Evolutionary conservation across 1,140 invertebrate species (phyloP).

Genomic region (Streblospio benedicti): DNA sequence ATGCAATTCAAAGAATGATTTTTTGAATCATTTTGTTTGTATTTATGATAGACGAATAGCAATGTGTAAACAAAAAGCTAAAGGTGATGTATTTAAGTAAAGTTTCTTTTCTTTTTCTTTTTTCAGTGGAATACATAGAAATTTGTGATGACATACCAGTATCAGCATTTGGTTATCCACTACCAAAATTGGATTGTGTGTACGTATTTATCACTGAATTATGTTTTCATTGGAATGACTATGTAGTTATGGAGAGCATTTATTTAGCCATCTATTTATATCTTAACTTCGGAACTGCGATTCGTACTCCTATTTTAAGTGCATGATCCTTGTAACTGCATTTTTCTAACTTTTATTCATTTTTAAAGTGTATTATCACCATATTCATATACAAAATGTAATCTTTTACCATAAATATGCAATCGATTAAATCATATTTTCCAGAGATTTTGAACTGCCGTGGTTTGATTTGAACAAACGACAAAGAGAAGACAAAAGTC

Average conservation of each 20-base stretch:
- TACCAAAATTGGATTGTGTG: slow-evolving; percentile 6
- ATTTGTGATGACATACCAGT: slow-evolving; percentile 10
- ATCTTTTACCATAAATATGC: too few relatives aligned
- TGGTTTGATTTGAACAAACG: slow-evolving; percentile 15
- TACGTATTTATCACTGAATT: slow-evolving; percentile 5
- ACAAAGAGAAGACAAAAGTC: slow-evolving; percentile 1
- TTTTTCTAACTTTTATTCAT: too few relatives aligned
- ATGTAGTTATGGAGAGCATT: background rate
- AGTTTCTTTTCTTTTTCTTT: background rate
- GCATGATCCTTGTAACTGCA: too few relatives aligned
- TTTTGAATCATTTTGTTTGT: background rate
- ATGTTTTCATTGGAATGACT: slow-evolving; percentile 1
- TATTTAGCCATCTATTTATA: background rate
- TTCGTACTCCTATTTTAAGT: too few relatives aligned
- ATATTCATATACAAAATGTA: too few relatives aligned
- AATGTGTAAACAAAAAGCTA: too few relatives aligned
- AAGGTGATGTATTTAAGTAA: too few relatives aligned
- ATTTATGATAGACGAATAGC: too few relatives aligned
- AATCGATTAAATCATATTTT: slow-evolving; percentile 1
- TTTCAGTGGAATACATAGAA: slow-evolving; percentile 15
- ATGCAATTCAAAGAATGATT: background rate
- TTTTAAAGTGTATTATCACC: too few relatives aligned
- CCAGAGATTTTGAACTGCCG: slow-evolving; percentile 24
- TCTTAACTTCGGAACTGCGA: too few relatives aligned
- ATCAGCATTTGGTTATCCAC: slow-evolving; percentile 11